Conservation (phyloP, 2,888 invertebrate species). For the Charanyca ferruginea region DNA sequence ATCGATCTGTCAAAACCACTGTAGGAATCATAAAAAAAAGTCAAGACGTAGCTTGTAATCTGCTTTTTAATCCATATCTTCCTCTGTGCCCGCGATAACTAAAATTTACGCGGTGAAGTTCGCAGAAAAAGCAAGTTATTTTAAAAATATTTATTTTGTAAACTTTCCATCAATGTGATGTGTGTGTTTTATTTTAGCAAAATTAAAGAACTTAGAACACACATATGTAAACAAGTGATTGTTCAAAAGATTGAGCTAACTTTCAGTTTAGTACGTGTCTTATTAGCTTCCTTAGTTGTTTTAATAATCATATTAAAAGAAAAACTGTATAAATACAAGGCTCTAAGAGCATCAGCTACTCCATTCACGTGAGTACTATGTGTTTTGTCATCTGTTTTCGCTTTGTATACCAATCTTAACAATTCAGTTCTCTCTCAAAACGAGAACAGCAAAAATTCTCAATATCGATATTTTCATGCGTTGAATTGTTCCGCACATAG, state of each 20-base stretch:
- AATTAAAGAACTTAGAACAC: background rate
- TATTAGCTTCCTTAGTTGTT: background rate
- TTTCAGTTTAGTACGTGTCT: background rate
- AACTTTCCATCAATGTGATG: too few species aligned
- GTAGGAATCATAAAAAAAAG: too few species aligned
- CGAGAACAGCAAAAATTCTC: constrained; percentile 69
- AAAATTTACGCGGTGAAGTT: too few species aligned
- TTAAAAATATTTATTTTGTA: too few species aligned
- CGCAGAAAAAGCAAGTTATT: too few species aligned
- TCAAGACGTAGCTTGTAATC: too few species aligned
- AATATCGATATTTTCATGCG: constrained; percentile 75
- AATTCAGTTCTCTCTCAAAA: constrained; percentile 59
- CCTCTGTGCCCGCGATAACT: too few species aligned
- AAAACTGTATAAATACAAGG: background rate
- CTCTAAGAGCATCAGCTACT: background rate
- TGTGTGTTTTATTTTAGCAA: background rate
- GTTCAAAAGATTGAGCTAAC: background rate
- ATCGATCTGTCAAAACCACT: too few species aligned
- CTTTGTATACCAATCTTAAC: constrained; percentile 41
- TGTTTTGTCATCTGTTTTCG: constrained; percentile 15
- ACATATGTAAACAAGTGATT: background rate
- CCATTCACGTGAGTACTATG: constrained; percentile 15
- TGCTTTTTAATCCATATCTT: too few species aligned
- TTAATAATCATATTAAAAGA: background rate
- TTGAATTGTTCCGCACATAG: constrained; percentile 67